phyloP scores from a whole-genome alignment of 2,113 vertebrate genomes.

The Calyptomena viridis region DNA sequence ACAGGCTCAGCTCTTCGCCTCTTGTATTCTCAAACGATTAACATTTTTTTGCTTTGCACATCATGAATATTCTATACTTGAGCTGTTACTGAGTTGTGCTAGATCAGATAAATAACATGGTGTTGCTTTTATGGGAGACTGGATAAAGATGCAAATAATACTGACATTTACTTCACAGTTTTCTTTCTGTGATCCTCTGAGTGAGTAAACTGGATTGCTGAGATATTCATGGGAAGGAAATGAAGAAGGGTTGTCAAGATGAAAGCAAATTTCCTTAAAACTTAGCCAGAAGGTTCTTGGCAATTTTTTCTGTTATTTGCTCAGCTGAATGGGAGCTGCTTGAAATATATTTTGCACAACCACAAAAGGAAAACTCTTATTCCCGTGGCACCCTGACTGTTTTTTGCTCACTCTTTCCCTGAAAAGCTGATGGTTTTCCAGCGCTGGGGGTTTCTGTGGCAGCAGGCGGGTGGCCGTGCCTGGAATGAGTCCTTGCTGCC shows the following conservation, averaged over 20 bases:
- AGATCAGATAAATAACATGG: slow-evolving; percentile 62
- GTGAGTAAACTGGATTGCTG: slow-evolving; percentile 64
- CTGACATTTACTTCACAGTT: slow-evolving; percentile 67
- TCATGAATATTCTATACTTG: slow-evolving; percentile 60
- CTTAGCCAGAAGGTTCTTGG: slow-evolving; percentile 51
- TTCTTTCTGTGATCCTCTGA: slow-evolving; percentile 60
- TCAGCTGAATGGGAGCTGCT: slow-evolving; percentile 32
- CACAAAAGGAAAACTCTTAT: background rate
- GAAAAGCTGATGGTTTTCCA: background rate
- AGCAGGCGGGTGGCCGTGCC: background rate
- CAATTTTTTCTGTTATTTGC: slow-evolving; percentile 38
- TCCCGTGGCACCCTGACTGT: background rate
- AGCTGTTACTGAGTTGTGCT: slow-evolving; percentile 56
- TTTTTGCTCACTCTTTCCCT: background rate
- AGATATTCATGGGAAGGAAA: slow-evolving; percentile 59
- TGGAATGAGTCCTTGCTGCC: fast-evolving
- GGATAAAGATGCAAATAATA: slow-evolving; percentile 68
- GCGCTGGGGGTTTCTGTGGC: background rate
- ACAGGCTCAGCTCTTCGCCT: background rate
- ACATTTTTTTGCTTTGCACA: slow-evolving; percentile 50
- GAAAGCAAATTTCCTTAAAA: slow-evolving; percentile 62
- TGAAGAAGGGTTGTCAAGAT: slow-evolving; percentile 52
- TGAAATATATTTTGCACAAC: slow-evolving; percentile 10
- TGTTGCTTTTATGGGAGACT: slow-evolving; percentile 64
- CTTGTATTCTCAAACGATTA: slow-evolving; percentile 50